Conservation (phyloP, 2,113 vertebrate genomes). For the Capreolus pygargus region DNA sequence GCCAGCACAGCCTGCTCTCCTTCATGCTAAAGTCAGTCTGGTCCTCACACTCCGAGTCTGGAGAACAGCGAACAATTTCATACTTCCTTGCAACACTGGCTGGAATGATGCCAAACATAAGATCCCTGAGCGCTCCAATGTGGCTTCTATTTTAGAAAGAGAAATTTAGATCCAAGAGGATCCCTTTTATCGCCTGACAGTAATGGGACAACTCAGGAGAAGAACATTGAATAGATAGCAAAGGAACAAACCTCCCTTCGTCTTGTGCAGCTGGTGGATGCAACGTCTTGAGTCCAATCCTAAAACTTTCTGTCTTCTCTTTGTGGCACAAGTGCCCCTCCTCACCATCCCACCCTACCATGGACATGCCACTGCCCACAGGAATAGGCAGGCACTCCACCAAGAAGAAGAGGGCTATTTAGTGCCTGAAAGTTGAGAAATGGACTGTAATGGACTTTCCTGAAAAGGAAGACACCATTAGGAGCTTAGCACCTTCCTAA, state of each 20-base stretch:
- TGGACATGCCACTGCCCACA: not conserved
- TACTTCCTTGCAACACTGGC: not conserved
- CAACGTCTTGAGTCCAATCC: not conserved
- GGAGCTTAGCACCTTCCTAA: not conserved
- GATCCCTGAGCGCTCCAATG: no score
- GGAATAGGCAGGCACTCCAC: not conserved
- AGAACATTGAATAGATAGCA: not conserved
- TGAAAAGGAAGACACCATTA: not conserved
- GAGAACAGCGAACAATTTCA: not conserved
- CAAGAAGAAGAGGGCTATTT: not conserved
- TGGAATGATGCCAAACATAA: not conserved
- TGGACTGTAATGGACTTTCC: not conserved
- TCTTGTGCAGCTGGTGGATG: not conserved
- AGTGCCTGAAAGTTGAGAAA: not conserved
- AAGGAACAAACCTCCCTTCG: not conserved
- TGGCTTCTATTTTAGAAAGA: not conserved
- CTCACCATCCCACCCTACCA: fast-evolving
- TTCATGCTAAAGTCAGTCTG: not conserved
- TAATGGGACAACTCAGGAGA: not conserved
- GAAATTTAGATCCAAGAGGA: not conserved
- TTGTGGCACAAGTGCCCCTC: not conserved
- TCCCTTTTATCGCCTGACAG: not conserved
- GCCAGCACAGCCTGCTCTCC: not conserved
- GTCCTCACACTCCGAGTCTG: not conserved
- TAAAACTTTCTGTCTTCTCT: not conserved